Evolutionary conservation across 2,888 invertebrate genomes (phyloP), one percentile per base, ranked within the genome.

Genomic region (Physocephala rufipes): DNA sequence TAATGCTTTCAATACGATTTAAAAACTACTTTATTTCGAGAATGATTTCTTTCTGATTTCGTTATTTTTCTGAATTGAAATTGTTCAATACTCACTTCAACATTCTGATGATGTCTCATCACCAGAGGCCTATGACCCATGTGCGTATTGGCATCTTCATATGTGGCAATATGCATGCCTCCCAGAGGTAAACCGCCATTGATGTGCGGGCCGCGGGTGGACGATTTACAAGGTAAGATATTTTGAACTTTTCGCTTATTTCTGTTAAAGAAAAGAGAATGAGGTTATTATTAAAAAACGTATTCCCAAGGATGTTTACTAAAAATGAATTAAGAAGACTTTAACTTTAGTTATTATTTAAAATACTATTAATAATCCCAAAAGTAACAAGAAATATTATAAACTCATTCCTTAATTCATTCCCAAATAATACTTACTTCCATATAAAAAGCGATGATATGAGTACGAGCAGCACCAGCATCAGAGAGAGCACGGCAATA

Each of bases 201-300:
- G 73, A 81, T 77, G 74, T 89, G 86, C 74, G 87, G 84, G 13
- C 88, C 86, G 80, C 88, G 82, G 1, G 89, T 91, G 74, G 92
- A 91, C 63, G 92, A 92, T 86, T 94, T 94, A 84, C 94, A 94
- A 62, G 94, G 94, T 81, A 94, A 88, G 74, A 94, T 90, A 82
- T 93, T 94, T 84, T 93, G 93, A 82, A 94, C 93, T 92, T 93
- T 93, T 86, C 93, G 90, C 86, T 94, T 94, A 86, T 94, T 93
- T 86, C 94, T 94, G 90, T 70, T 90, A 89, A 84, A 66, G 19
- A 53, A 65, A n/a, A 55, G 70, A 26, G 63, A 36, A 45, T 26
- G 26, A 58, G 15, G 21, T 13, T n/a, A 5, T 19, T 13, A 21
- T 55, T 2, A 55, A 15, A 15, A 55, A 55, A 55, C 1, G 1